phyloP scores from a whole-genome alignment of 2,888 invertebrate species.

The Caenorhabditis macrosperma region DNA sequence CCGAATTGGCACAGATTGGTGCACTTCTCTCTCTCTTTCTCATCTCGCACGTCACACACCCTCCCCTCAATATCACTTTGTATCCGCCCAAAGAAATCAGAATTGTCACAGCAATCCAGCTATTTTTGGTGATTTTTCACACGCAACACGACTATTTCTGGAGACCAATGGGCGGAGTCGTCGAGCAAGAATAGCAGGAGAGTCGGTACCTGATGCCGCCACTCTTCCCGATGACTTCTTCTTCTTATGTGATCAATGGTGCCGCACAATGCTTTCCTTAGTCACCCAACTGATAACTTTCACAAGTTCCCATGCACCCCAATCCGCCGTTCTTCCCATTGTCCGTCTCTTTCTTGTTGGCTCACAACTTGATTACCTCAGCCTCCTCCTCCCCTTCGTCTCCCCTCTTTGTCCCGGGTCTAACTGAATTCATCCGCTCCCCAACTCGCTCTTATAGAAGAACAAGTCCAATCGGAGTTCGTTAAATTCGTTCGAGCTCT shows the following conservation, averaged over 20 bases:
- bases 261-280: neutral
- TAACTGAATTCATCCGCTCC: slow-evolving; percentile 6
- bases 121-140: neutral
- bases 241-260: neutral
- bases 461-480: slow-evolving; percentile 30
- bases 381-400: neutral
- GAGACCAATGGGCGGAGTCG: neutral
- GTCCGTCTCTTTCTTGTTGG: neutral
- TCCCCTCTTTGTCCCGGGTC: neutral
- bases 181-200: neutral
- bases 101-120: neutral
- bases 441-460: neutral
- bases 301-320: slow-evolving; percentile 7
- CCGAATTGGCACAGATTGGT: neutral
- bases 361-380: slow-evolving; percentile 1
- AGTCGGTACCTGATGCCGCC: neutral
- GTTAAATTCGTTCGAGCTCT: slow-evolving; percentile 13
- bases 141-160: neutral
- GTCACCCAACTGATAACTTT: neutral
- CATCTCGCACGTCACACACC: neutral
- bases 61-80: neutral
- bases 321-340: slow-evolving; percentile 5
- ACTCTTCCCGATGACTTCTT: neutral
- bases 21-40: neutral
- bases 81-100: neutral